These are phyloP conservation scores for Pseudonaja textilis DNA, from an alignment of 2,113 vertebrate genomes.

Conservation along the genomic window DNA sequence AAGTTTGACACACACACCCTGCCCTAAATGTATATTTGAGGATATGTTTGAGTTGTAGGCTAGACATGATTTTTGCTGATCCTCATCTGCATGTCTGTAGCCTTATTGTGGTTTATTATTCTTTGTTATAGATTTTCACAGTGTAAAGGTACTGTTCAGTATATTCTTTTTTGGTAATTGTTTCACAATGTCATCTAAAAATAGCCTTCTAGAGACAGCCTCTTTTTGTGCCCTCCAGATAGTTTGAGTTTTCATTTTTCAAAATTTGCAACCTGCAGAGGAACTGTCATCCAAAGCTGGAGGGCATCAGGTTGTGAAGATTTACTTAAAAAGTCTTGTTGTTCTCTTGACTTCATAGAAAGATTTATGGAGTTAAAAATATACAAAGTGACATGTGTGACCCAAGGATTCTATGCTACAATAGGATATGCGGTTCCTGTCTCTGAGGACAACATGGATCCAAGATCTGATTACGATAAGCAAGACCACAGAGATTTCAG, in stretches of 20 bases:
- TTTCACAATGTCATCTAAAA: neutral
- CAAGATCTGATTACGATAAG: neutral
- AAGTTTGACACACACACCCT: too few species aligned
- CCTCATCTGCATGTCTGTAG: neutral
- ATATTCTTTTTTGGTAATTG: neutral
- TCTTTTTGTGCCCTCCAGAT: neutral
- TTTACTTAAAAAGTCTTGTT: neutral
- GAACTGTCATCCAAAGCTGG: neutral
- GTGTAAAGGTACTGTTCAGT: neutral
- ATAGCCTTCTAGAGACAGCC: neutral
- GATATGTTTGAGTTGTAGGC: neutral
- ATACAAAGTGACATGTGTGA: neutral
- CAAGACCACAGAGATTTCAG: neutral
- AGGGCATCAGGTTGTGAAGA: neutral
- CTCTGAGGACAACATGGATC: neutral
- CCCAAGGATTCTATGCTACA: neutral
- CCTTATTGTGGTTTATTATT: neutral
- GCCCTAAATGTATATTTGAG: neutral
- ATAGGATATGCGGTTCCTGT: neutral
- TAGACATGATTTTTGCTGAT: neutral
- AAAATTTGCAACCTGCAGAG: neutral
- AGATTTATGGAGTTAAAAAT: neutral
- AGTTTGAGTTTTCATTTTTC: neutral
- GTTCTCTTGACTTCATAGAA: neutral
- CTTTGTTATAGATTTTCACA: neutral